phyloP scores from a whole-genome alignment of 2,888 invertebrate species.

The Dicycla oo region DNA sequence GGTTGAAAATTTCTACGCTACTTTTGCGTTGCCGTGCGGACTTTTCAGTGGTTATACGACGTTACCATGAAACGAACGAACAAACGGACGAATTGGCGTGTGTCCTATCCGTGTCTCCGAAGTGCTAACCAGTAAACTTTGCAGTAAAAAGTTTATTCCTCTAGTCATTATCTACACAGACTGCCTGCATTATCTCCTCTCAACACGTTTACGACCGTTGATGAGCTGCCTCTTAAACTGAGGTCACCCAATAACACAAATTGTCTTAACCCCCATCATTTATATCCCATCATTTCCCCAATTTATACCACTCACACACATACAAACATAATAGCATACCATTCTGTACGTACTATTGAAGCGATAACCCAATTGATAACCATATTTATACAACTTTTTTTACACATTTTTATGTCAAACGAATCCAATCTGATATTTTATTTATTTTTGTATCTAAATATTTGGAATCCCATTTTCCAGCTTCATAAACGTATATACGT shows the following conservation, averaged over 20 bases:
- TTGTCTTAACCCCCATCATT: too few species aligned
- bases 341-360: conserved; percentile 17
- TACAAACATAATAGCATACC: conserved; percentile 12
- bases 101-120: neutral
- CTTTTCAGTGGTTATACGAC: too few species aligned
- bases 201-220: neutral
- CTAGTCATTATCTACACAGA: neutral
- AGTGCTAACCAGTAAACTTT: neutral
- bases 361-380: conserved; percentile 44
- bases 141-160: neutral
- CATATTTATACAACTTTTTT: conserved; percentile 25
- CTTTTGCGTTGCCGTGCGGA: too few species aligned
- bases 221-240: conserved; percentile 5
- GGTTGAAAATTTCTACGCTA: too few species aligned
- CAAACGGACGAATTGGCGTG: too few species aligned
- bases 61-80: neutral
- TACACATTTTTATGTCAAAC: conserved; percentile 34
- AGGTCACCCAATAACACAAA: conserved; percentile 13
- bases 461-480: conserved; percentile 31
- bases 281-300: conserved; percentile 8
- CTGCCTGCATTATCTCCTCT: neutral
- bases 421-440: conserved; percentile 53
- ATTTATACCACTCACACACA: conserved; percentile 13
- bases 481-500: conserved; percentile 11
- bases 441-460: conserved; percentile 47